Base-by-base conservation (phyloP, 2,113 vertebrate genomes). In the Tachysurus vachellii region DNA sequence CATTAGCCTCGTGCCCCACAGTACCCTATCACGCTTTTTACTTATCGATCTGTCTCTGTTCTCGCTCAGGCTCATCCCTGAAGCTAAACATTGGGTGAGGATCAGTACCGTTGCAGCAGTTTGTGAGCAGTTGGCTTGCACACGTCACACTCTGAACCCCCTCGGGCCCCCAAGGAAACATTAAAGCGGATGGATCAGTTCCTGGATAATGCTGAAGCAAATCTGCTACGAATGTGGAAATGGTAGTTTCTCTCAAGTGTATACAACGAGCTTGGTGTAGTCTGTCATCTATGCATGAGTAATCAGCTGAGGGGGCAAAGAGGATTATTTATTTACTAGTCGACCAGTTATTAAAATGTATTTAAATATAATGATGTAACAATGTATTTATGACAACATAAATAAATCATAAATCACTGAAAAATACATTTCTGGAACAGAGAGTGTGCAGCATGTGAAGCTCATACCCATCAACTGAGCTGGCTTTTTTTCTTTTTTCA, bases 61-160 rank as follows among this genome's bases (percentile, higher is more conserved):
- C 71, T 85, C 82, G 85, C 62, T 86, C 64, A 62, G 56, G 56
- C 77, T 57, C 66, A 82, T 80, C 85, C 57, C 23, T 88, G 70
- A 36, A 85, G 92, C 88, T 94, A 91, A 94, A 94, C 90, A 91
- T 88, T 57, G 62, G 82, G 87, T 89, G 88, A 87, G 88, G 90
- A 91, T 82, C 5, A 88, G 88, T 50, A 84, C 64, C 66, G 75
- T 50, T 89, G 92, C 91, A 91, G 91, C 66, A 7, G 23, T 54
- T 91, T 89, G 91, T 89, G 84, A 90, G 83, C 89, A 92, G 92
- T 91, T 88, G 85, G 91, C 93, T 90, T 89, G 31, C 23, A 42
- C n/a, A n/a, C 44, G 11, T 71, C 10, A 42, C 42, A 17, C 56
- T 70, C 36, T 53, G 66, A 85, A 54, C 36, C 31, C 64, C 21